A percentile compares a stretch with the other conserved stretches of the same genome.
Conservation (phyloP, 2,888 invertebrate genomes). For the Galeruca laticollis region DNA sequence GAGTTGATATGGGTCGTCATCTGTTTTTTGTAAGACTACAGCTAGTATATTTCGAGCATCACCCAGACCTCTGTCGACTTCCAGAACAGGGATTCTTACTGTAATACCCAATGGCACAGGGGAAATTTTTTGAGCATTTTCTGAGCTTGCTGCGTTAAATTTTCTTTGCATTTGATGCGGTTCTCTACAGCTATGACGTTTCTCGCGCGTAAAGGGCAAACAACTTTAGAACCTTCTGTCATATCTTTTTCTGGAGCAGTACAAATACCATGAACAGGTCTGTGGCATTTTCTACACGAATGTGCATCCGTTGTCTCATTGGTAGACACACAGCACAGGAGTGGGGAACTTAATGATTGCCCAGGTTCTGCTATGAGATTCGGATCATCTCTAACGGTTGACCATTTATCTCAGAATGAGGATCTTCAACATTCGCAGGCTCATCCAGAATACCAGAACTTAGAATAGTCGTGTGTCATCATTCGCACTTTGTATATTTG, state of each 20-base stretch:
- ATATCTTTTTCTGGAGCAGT: not conserved
- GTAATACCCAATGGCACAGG: not conserved
- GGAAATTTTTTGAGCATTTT: not conserved
- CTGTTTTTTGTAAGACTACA: constrained; percentile 14
- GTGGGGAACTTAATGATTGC: not conserved
- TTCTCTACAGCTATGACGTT: constrained; percentile 5
- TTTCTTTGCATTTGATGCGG: not conserved
- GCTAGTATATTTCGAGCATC: constrained; percentile 32
- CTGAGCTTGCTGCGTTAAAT: not conserved
- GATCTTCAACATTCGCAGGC: not conserved
- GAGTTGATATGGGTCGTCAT: constrained; percentile 23
- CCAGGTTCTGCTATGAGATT: not conserved
- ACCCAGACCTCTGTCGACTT: constrained; percentile 24
- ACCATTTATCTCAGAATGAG: not conserved
- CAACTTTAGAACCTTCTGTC: constrained; percentile 5
- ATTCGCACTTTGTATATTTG: not conserved
- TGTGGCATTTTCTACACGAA: constrained; percentile 11
- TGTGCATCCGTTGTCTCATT: constrained; percentile 12
- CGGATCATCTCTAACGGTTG: not conserved
- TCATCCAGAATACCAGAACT: not conserved
- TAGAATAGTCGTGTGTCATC: not conserved
- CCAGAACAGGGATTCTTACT: constrained; percentile 15
- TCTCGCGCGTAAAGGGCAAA: constrained; percentile 21
- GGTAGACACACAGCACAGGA: constrained; percentile 15
- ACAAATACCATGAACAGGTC: constrained; percentile 20